Evolutionary conservation across 2,888 invertebrate species (phyloP).

Genomic region (Apamea sordens): DNA sequence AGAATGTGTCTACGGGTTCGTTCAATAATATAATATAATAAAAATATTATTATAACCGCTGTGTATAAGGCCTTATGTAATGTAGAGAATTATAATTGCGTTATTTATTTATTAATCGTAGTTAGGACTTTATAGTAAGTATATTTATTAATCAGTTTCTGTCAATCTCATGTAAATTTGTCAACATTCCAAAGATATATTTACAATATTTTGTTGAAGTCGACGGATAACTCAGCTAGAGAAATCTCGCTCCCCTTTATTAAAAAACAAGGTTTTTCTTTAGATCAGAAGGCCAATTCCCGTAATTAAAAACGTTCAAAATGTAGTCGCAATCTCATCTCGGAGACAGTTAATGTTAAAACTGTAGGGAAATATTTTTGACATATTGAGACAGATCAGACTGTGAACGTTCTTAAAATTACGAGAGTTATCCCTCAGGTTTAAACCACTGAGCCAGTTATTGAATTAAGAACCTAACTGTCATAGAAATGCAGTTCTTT

Average conservation of each 20-base stretch:
- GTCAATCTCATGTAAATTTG: slow-evolving; percentile 49
- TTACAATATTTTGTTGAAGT: slow-evolving; percentile 26
- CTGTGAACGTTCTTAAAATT: too few species aligned
- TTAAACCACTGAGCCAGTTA: too few species aligned
- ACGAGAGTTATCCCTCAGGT: too few species aligned
- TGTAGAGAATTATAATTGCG: slow-evolving; percentile 63
- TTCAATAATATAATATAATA: slow-evolving; percentile 26
- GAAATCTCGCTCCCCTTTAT: not conserved
- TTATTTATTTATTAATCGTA: slow-evolving; percentile 69
- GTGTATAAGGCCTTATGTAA: slow-evolving; percentile 73
- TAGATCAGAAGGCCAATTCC: too few species aligned
- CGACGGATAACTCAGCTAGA: not conserved
- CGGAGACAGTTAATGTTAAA: too few species aligned
- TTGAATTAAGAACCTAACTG: too few species aligned
- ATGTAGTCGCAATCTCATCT: too few species aligned
- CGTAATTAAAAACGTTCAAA: too few species aligned
- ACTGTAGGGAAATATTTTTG: too few species aligned
- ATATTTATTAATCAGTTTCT: slow-evolving; percentile 64
- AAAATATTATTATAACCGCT: slow-evolving; percentile 53
- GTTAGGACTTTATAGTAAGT: slow-evolving; percentile 70
- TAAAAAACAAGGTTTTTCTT: too few species aligned
- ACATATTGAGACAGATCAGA: too few species aligned
- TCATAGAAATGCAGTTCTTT: too few species aligned
- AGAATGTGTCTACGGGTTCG: slow-evolving; percentile 33
- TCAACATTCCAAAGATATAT: slow-evolving; percentile 68